Evolutionary conservation across 35 echinoderm and acorn worm species (phyloP), one percentile per base, ranked within the genome.

Genomic region (Holothuria glaberrima): DNA sequence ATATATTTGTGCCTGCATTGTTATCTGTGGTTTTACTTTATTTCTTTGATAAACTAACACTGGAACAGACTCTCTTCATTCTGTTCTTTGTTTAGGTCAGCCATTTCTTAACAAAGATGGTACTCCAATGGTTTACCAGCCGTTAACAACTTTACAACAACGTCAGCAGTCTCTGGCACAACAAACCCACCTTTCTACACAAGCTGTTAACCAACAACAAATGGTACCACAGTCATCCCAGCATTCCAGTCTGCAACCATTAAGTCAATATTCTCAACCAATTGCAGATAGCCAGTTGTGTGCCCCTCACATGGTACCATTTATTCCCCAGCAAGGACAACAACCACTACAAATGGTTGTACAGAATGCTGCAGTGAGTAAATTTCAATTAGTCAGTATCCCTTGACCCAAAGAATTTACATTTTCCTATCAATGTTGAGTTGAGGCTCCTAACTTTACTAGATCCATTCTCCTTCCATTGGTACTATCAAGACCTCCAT

Each of bases 71-170:
- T 65, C 62, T 65, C 28, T 21, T 65, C 28, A 24, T 65, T 16
- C 28, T 16, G 62, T 20, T 65, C 21, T 65, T 21, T 65, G 21
- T 65, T 6, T 7, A 95, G 94, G 91, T 34, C 82, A 91, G 54
- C 94, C 94, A 13, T 96, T 77, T 70, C 52, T 96, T 33, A 96
- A 96, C 46, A 88, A 75, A 75, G 94, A 96, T 93, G 94, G 94
- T 19, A 87, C 91, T 0, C 91, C 94, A 29, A 76, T 96, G 90
- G 94, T 96, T 35, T 92, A 93, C 30, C 91, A 96, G 30, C 86
- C 87, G 26, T 75, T 80, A 59, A 20, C 67, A 52, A 31, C 75
- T 22, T 68, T 30, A 27, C 34, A 65, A 30, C 91, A 92, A 48
- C 78, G 63, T 7, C 75, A 2, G 2, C 36, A 41, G 36, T 41